These are phyloP conservation scores for Oegoconia quadripuncta DNA, from an alignment of 2,888 invertebrate genomes.

Conservation along the genomic window DNA sequence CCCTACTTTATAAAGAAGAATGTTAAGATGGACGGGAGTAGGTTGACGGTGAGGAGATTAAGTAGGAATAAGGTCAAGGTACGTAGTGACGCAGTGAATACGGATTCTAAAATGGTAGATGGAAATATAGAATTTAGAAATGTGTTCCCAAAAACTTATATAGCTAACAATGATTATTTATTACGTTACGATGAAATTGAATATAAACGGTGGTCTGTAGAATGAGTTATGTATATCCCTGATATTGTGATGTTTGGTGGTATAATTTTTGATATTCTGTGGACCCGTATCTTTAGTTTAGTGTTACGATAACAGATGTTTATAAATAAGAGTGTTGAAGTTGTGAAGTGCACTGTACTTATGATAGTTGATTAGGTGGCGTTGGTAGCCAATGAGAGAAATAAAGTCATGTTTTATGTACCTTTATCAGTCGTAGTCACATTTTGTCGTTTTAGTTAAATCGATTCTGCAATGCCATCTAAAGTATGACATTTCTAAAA, in stretches of 20 bases:
- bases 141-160: constrained; percentile 51
- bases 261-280: not conserved
- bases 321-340: not conserved
- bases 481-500: too few species aligned
- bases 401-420: not conserved
- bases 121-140: constrained; percentile 51
- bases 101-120: constrained; percentile 36
- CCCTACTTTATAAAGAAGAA: constrained; percentile 40
- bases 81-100: constrained; percentile 28
- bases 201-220: constrained; percentile 11
- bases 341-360: constrained; percentile 8
- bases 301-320: not conserved
- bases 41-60: constrained; percentile 23
- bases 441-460: too few species aligned
- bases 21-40: constrained; percentile 19
- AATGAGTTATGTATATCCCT: constrained; percentile 12
- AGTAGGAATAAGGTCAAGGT: constrained; percentile 29
- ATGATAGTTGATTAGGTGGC: constrained; percentile 13
- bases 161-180: constrained; percentile 17
- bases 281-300: not conserved
- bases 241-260: not conserved
- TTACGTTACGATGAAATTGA: constrained; percentile 6
- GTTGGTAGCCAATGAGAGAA: constrained; percentile 7
- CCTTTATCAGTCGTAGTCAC: too few species aligned
- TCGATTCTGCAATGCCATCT: too few species aligned